phyloP scores from a whole-genome alignment of 2,113 vertebrate species.

The Xiphophorus maculatus region DNA sequence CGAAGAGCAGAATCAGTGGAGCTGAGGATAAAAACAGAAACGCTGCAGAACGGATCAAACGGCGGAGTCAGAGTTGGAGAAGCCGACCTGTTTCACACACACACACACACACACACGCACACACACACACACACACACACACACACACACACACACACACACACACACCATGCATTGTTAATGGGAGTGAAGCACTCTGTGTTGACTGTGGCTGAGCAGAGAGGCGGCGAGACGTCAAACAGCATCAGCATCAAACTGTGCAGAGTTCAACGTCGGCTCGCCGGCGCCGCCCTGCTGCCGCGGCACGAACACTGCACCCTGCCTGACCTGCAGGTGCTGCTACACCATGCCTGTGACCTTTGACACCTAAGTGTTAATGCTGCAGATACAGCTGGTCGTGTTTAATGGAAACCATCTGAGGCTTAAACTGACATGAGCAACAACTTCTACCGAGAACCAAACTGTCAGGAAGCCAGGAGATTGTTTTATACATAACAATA shows the following conservation, averaged over 20 bases:
- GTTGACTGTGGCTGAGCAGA: conserved; percentile 44
- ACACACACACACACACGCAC: conserved; percentile 4
- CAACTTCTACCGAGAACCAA: no score
- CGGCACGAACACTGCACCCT: neutral
- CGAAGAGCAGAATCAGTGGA: no score
- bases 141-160: conserved; percentile 7
- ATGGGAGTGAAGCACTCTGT: conserved; percentile 44
- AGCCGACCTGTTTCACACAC: conserved; percentile 9
- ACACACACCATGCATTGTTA: conserved; percentile 40
- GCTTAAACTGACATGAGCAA: no score
- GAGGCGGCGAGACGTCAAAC: conserved; percentile 55
- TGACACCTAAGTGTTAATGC: neutral
- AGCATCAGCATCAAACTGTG: conserved; percentile 50
- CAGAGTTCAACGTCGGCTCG: conserved; percentile 3
- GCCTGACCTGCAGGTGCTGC: neutral
- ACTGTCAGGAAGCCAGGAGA: no score
- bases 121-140: neutral
- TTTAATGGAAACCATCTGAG: neutral
- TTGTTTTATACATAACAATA: no score
- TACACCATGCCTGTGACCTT: neutral
- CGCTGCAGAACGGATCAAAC: conserved; percentile 1
- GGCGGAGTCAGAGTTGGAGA: neutral
- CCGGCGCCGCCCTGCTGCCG: conserved; percentile 49
- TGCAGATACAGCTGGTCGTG: neutral
- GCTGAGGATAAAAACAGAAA: no score